These are phyloP conservation scores for Proteles cristata DNA, from an alignment of 2,113 vertebrate genomes.

Conservation along the genomic window DNA sequence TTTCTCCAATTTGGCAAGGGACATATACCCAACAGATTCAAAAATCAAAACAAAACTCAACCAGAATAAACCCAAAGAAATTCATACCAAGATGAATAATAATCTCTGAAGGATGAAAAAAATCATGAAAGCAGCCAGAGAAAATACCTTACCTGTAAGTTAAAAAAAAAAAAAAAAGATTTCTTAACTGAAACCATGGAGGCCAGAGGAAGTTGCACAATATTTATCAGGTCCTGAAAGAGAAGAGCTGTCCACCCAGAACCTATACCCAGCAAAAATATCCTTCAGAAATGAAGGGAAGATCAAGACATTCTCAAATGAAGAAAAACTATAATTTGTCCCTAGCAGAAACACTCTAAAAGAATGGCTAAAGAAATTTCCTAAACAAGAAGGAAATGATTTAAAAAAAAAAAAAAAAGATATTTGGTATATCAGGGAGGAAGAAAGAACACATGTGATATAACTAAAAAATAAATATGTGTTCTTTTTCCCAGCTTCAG, in stretches of 20 bases:
- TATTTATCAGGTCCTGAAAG: neutral
- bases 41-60: neutral
- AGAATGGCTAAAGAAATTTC: slow-evolving; percentile 4
- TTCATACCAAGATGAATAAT: neutral
- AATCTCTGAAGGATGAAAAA: neutral
- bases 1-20: neutral
- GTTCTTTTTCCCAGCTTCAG: neutral
- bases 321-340: neutral
- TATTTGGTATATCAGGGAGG: neutral
- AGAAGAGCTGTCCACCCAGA: neutral
- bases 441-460: neutral
- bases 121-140: neutral
- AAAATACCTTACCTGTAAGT: neutral
- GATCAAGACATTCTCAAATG: neutral
- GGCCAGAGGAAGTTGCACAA: neutral
- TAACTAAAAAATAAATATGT: neutral
- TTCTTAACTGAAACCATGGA: neutral
- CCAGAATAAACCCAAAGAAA: neutral
- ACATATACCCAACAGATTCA: neutral
- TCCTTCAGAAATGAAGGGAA: neutral
- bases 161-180: neutral
- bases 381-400: neutral
- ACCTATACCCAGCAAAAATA: neutral
- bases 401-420: neutral
- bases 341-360: neutral